phyloP scores from a whole-genome alignment of 2,797 vertebrate genomes.

The Myotis pilosus region DNA sequence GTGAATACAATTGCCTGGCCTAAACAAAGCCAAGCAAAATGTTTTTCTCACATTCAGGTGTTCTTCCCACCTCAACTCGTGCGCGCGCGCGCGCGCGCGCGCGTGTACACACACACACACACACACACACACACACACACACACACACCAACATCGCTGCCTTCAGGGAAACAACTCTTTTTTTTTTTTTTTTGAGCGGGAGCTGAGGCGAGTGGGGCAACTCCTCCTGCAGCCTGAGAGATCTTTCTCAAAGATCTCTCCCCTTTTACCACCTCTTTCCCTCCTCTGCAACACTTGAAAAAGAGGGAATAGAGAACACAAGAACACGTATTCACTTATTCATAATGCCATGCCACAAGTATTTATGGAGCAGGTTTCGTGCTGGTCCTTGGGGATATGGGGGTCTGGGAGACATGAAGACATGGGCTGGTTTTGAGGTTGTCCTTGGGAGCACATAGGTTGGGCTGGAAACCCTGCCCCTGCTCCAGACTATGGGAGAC shows the following conservation, averaged over 20 bases:
- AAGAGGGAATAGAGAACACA: neutral
- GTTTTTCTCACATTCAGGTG: neutral
- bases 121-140: neutral
- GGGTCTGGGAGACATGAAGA: neutral
- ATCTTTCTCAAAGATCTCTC: neutral
- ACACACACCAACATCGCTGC: neutral
- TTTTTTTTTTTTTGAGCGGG: neutral
- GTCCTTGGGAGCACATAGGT: neutral
- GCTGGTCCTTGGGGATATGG: neutral
- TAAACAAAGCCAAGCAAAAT: neutral
- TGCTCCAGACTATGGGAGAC: neutral
- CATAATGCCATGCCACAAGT: neutral
- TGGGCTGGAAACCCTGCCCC: neutral
- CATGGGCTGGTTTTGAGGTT: neutral
- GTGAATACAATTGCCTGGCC: neutral
- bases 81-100: too few relatives aligned
- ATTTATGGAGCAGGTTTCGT: neutral
- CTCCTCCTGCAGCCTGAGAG: neutral
- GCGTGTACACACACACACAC: neutral
- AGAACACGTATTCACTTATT: neutral
- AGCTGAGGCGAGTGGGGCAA: neutral
- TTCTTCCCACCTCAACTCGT: neutral
- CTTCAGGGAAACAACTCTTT: neutral
- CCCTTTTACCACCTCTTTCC: neutral
- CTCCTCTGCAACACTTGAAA: neutral